Evolutionary conservation across 2,888 invertebrate species (phyloP), one percentile per base, ranked within the genome.

Genomic region (Melangyna quadrimaculata): DNA sequence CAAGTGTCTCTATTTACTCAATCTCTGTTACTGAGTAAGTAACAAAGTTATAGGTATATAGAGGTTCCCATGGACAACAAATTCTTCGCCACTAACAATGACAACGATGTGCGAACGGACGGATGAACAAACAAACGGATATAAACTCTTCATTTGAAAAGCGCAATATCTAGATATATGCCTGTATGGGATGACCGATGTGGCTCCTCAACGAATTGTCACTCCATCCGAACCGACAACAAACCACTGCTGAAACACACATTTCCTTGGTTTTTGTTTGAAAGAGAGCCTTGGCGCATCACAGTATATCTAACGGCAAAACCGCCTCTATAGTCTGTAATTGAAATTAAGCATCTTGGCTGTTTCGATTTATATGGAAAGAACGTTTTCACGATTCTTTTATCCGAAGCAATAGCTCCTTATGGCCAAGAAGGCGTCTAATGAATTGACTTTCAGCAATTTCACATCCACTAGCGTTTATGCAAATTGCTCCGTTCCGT

Each of bases 381-480:
- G 73, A 74, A 78, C 73, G 43, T 79, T 22, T 74, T 73, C 83
- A 79, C 83, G 78, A 74, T 83, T 83, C 63, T 70, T 40, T 63
- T 61, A 29, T 45, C 29, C 17, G 17, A n/a, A 59, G 17, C 45
- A 43, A 63, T 79, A 43, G 32, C 43, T 72, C 72, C 78, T 78
- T 83, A 67, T 72, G 69, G 73, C 69, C 35, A 63, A 73, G 81
- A 74, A 84, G 86, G 86, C 86, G 86, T 86, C 86, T 86, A 86
- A 86, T 86, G 86, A 86, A 86, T 86, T 86, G 86, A 81, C 86
- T 86, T 77, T 86, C 86, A 73, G 81, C 69, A 73, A 86, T 78
- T 78, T 86, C 81, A 73, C 77, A 78, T 78, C 77, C 84, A 65
- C 86, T 45, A 67, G 86, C 72, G 77, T 86, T 86, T 86, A 86